Percentiles rank a stretch among this genome's conserved stretches.
Conservation (phyloP, 1,140 invertebrate genomes). For the Temnothorax longispinosus region DNA sequence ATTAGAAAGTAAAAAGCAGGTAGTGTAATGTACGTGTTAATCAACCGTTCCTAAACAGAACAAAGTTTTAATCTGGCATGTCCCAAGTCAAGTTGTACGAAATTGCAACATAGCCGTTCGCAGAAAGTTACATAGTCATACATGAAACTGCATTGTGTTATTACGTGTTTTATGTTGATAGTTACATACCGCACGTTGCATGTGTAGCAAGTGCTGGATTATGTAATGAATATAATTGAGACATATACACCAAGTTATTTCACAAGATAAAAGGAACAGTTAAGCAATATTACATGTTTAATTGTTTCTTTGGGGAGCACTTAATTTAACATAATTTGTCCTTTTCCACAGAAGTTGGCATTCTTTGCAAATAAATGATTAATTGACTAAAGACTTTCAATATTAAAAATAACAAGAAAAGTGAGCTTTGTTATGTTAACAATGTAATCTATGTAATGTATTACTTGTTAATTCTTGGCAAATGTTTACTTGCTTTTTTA, state of each 20-base stretch:
- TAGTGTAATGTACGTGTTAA: not conserved
- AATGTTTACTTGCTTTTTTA: not conserved
- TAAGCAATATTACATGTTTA: not conserved
- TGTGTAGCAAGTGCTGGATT: constrained; percentile 27
- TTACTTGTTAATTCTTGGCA: not conserved
- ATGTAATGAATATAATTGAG: constrained; percentile 22
- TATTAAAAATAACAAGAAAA: no score
- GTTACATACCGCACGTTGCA: constrained; percentile 27
- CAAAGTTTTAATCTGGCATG: constrained; percentile 37
- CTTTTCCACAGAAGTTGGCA: not conserved
- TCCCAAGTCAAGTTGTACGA: constrained; percentile 44
- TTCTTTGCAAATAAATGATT: not conserved
- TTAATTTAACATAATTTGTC: not conserved
- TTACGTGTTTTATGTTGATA: constrained; percentile 46
- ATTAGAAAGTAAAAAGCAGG: constrained; percentile 16
- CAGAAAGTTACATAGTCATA: constrained; percentile 35
- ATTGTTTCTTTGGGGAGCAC: not conserved
- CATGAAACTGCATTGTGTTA: constrained; percentile 37
- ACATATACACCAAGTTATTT: not conserved
- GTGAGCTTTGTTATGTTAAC: no score
- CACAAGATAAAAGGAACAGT: not conserved
- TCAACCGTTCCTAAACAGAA: constrained; percentile 3
- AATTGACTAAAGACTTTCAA: no score
- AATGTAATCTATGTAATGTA: no score
- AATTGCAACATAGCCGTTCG: constrained; percentile 38